Percentiles rank a stretch among this genome's conserved stretches.
Evolutionary conservation across 1,140 invertebrate species (phyloP).

Genomic region (Sycophaga agraensis): DNA sequence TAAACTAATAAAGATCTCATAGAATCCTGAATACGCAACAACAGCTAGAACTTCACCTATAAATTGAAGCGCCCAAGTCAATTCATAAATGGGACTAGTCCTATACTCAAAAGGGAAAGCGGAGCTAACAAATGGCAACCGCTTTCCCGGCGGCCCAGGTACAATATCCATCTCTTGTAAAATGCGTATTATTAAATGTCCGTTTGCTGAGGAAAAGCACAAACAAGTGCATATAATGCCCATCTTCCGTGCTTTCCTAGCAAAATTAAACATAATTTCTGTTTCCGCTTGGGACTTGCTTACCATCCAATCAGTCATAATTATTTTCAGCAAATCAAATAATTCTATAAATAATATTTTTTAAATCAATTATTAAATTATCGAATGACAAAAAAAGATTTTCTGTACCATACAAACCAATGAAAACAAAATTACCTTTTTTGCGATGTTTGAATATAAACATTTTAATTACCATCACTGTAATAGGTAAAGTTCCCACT

Average conservation of each 20-base stretch:
- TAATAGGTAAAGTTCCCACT: slow-evolving; percentile 20
- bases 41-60: background rate
- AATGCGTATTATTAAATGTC: background rate
- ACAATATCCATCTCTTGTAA: slow-evolving; percentile 4
- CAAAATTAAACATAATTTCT: background rate
- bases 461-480: slow-evolving; percentile 14
- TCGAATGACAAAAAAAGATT: no score
- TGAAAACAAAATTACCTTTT: slow-evolving; percentile 18
- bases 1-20: slow-evolving; percentile 10
- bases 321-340: no score
- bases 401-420: no score
- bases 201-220: background rate
- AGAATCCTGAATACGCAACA: slow-evolving; percentile 1
- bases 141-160: background rate
- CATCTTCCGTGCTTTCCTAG: background rate
- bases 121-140: background rate
- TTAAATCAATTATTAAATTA: no score
- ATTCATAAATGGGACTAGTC: slow-evolving; percentile 4
- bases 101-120: slow-evolving; percentile 15
- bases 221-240: background rate
- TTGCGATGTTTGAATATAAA: slow-evolving; percentile 4
- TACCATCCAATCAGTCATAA: slow-evolving; percentile 2
- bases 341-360: no score
- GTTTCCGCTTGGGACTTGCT: background rate
- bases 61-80: slow-evolving; percentile 12